Conservation (phyloP, 1,140 invertebrate species). For the Spodoptera frugiperda region DNA sequence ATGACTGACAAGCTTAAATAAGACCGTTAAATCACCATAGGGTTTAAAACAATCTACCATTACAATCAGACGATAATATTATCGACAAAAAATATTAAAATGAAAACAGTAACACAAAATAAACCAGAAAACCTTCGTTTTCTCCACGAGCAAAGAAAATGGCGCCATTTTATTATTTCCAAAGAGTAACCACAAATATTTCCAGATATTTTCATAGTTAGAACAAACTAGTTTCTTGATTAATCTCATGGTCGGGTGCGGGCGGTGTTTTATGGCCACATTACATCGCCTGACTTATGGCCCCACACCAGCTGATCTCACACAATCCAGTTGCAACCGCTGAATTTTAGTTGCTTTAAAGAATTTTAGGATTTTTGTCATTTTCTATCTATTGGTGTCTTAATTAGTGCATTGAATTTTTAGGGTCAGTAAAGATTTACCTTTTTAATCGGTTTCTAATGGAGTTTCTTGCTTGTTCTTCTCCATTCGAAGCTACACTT, state of each 20-base stretch:
- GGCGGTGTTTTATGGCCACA: constrained; percentile 20
- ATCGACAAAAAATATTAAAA: too few species aligned
- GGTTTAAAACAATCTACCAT: too few species aligned
- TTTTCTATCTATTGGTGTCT: too few species aligned
- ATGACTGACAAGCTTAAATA: too few species aligned
- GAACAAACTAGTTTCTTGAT: constrained; percentile 37
- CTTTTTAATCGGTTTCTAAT: too few species aligned
- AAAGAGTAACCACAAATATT: constrained; percentile 9
- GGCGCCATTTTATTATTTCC: not conserved
- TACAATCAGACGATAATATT: too few species aligned
- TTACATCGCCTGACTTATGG: constrained; percentile 29
- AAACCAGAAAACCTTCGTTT: not conserved
- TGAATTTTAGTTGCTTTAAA: constrained; percentile 13
- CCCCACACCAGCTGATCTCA: constrained; percentile 31
- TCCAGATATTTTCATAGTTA: constrained; percentile 36
- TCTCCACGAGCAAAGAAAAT: not conserved
- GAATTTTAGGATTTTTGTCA: constrained; percentile 4
- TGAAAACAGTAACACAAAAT: not conserved
- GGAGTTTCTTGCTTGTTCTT: too few species aligned
- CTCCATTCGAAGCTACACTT: too few species aligned
- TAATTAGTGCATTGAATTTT: not conserved
- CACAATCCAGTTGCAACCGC: constrained; percentile 21
- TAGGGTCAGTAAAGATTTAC: too few species aligned
- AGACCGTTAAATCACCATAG: too few species aligned
- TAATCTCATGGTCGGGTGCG: constrained; percentile 21